Base-by-base conservation (phyloP, 1,140 invertebrate genomes). In the Meloidogyne chitwoodi region DNA sequence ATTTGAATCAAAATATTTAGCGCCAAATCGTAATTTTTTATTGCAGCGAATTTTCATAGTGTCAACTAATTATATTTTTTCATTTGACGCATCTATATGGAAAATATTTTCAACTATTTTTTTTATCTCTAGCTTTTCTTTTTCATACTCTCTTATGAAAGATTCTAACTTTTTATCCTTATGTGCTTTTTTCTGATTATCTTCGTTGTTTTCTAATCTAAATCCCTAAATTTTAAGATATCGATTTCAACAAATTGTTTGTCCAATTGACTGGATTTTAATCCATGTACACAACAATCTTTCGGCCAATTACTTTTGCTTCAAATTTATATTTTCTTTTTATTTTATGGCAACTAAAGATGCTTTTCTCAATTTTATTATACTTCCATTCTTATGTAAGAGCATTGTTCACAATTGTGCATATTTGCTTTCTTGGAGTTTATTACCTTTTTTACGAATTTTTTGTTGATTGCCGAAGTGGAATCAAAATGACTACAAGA, bases 361-460 rank as follows among this genome's bases (percentile, higher is more conserved):
- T 67, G 65, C 19, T 67, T 6, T 67, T 67, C 22, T 31, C 38
- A 6, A 31, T 67, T 67, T 41, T 26, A 19, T 41, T 31, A 34
- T 67, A 63, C 61, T 31, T 73, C 16, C 31, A n/a, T n/a, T 56
- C 56, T 24, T 24, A 73, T 27, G 12, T 73, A 34, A 27, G 38
- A 31, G 56, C 71, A n/a, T 65, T 64, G 24, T 34, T 73, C 16
- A 64, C 71, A 2, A 6, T 63, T 24, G 22, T 64, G 8, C 22
- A 27, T n/a, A 34, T 73, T 26, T 73, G 29, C 64, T 14, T 26
- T 19, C 12, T 73, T 19, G 71, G 71, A 26, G 1, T 73, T 14
- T 31, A 34, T 14, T 73, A 73, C 38, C 19, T 64, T 14, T 6
- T 73, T 64, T 31, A 31, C 4, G 71, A 73, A 63, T 73, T 73